Evolutionary conservation across 2,888 invertebrate genomes (phyloP), one percentile per base, ranked within the genome.

Genomic region (Pterobdella sp.): DNA sequence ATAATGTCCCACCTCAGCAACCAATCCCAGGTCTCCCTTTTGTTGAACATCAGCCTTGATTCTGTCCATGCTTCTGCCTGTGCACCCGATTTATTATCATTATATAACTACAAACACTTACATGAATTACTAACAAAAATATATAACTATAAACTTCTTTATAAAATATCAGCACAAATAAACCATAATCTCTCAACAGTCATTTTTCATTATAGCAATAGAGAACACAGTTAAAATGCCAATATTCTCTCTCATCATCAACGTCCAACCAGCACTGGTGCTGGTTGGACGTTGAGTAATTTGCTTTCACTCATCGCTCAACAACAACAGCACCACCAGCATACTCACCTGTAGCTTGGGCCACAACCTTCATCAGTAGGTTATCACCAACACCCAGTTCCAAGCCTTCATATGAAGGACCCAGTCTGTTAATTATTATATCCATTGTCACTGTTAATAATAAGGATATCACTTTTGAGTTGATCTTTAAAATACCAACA

Each of bases 341-440:
- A 52, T 49, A 18, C 36, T 42, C 4, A 82, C 83, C 83, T 78
- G 83, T 84, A 26, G 82, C 79, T 76, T 82, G 82, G 68, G 92
- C 93, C 68, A 97, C 90, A 0, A 94, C 93, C 86, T 94, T 95
- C 89, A 95, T 92, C 69, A 98, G 86, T 77, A 91, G 90, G 0
- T 90, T 91, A 81, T 98, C 97, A 0, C 97, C 97, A 49, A 84
- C 80, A n/a, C 97, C 97, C 80, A 93, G 84, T 83, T 94, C 93
- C 35, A 92, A 81, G 85, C 94, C 96, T 84, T 94, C 92, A 82
- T 95, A 96, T 0, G 95, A 93, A 0, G 98, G 97, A 0, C 93
- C 96, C 65, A 98, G 85, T 84, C 92, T 65, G 37, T 22, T 32
- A n/a, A n/a, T n/a, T n/a, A n/a, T n/a, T n/a, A n/a, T n/a, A n/a